A percentile compares a stretch with the other conserved stretches of the same genome.
phyloP scores from a whole-genome alignment of 2,113 vertebrate species.

The Tragelaphus scriptus region DNA sequence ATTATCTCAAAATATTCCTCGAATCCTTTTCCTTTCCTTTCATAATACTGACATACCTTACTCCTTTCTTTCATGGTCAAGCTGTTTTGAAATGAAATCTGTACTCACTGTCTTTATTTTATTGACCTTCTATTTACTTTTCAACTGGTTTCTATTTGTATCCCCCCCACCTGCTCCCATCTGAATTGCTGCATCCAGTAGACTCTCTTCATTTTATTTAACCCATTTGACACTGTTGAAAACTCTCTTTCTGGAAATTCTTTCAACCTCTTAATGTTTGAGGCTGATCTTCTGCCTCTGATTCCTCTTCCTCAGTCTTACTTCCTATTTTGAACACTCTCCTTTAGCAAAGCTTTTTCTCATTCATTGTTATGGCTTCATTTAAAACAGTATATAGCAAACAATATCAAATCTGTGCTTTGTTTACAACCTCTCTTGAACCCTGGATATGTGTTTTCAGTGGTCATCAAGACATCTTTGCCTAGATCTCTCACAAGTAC shows the following conservation, averaged over 20 bases:
- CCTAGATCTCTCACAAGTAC: neutral
- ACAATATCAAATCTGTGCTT: neutral
- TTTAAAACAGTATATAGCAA: neutral
- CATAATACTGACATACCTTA: neutral
- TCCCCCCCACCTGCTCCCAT: neutral
- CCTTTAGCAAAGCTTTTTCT: neutral
- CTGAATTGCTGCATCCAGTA: neutral
- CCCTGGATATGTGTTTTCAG: neutral
- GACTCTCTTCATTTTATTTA: neutral
- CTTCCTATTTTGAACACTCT: neutral
- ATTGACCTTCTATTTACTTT: neutral
- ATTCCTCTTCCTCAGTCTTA: neutral
- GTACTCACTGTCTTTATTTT: neutral
- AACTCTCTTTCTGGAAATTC: neutral
- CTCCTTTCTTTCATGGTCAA: neutral
- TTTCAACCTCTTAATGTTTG: neutral
- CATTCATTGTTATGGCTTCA: neutral
- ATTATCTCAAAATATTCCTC: neutral
- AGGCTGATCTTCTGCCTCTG: neutral
- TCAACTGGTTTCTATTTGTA: neutral
- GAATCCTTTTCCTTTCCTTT: neutral
- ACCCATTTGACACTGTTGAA: neutral
- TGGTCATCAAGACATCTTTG: neutral
- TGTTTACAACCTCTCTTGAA: neutral
- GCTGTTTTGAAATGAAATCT: neutral